Evolutionary conservation across 1,140 invertebrate genomes (phyloP).

Genomic region (Probaryconus sp.): DNA sequence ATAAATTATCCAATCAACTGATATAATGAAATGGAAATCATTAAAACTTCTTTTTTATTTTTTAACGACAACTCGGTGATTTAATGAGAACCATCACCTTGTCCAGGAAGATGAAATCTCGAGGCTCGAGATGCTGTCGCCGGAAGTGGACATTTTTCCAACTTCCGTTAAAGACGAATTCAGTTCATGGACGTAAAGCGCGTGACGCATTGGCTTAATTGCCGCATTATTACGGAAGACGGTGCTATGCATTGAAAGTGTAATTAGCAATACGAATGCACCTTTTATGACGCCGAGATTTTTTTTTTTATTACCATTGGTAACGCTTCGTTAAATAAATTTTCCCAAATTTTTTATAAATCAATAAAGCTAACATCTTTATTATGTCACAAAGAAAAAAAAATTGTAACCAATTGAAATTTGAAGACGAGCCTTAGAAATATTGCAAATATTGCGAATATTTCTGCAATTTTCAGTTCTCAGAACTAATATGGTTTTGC

Average conservation of each 20-base stretch:
- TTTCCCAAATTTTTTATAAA: no score
- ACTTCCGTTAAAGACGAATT: conserved; percentile 68
- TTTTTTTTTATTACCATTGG: conserved; percentile 49
- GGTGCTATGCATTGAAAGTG: conserved; percentile 54
- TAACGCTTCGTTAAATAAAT: conserved; percentile 19
- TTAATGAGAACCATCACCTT: conserved; percentile 18
- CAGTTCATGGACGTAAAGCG: conserved; percentile 69
- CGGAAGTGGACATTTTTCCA: conserved; percentile 64
- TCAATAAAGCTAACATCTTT: no score
- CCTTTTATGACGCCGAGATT: conserved; percentile 61
- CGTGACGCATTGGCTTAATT: conserved; percentile 71
- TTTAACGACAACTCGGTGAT: conserved; percentile 6
- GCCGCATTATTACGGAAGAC: conserved; percentile 66
- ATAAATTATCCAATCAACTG: conserved; percentile 27
- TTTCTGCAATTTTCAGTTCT: no score
- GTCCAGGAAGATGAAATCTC: conserved; percentile 56
- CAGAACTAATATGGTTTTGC: no score
- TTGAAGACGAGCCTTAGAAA: no score
- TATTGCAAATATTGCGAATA: no score
- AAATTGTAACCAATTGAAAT: no score
- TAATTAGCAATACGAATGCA: conserved; percentile 67
- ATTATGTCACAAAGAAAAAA: no score
- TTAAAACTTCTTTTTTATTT: conserved; percentile 3
- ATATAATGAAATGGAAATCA: conserved; percentile 8
- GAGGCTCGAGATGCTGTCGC: conserved; percentile 50